Percentiles rank a stretch among this genome's conserved stretches.
These are phyloP conservation scores for Cyrtonyx montezumae DNA, from an alignment of 2,113 vertebrate species.

Conservation along the genomic window DNA sequence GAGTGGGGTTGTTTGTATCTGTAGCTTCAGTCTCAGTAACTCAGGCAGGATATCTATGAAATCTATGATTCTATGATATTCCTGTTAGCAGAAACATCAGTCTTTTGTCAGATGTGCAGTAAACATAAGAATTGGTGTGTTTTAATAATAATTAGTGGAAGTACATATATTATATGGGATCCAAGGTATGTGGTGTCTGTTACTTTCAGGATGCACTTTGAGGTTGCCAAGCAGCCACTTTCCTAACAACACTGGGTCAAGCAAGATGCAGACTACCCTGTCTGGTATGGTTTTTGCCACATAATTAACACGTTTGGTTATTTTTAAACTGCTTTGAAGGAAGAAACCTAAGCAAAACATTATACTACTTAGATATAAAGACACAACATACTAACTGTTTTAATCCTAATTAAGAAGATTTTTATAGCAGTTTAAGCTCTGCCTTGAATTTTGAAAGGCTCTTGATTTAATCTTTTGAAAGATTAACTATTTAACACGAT, in stretches of 20 bases:
- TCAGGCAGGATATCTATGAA: conserved; percentile 83
- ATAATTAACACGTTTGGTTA: conserved; percentile 11
- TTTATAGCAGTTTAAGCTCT: conserved; percentile 76
- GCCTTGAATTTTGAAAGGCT: conserved; percentile 76
- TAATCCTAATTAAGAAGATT: conserved; percentile 80
- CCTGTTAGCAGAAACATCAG: not conserved
- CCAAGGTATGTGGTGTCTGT: not conserved
- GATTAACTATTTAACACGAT: conserved; percentile 68
- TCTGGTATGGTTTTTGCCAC: not conserved
- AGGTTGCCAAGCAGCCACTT: not conserved
- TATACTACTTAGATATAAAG: conserved; percentile 65
- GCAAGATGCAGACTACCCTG: not conserved
- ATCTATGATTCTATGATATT: not conserved
- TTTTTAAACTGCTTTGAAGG: conserved; percentile 51
- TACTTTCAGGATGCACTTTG: not conserved
- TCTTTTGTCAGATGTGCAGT: not conserved
- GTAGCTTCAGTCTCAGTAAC: conserved; percentile 92
- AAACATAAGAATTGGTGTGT: not conserved
- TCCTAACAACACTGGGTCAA: not conserved
- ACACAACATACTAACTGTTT: conserved; percentile 75
- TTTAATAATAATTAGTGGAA: not conserved
- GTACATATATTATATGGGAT: fast-evolving
- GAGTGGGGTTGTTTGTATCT: conserved; percentile 88
- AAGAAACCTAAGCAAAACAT: conserved; percentile 73
- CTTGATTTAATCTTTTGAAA: conserved; percentile 74